Percentiles rank a stretch among this genome's conserved stretches.
Evolutionary conservation across 2,797 vertebrate species (phyloP).

Genomic region (Podargus strigoides): DNA sequence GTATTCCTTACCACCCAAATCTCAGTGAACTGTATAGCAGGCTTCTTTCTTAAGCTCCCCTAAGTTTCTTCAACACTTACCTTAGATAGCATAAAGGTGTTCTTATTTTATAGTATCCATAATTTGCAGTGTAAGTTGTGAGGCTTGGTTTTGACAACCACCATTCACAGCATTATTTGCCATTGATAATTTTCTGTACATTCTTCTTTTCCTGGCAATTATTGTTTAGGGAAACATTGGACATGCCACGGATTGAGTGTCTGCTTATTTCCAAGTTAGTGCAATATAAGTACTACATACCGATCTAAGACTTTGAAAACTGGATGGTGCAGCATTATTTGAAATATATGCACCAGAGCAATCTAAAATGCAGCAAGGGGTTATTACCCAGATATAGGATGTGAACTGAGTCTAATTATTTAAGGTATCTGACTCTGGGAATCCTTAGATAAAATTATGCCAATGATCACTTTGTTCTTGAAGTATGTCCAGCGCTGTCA

Average conservation of each 20-base stretch:
- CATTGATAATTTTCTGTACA: neutral
- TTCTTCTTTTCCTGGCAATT: neutral
- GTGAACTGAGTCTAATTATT: neutral
- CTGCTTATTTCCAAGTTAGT: neutral
- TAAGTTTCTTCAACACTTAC: neutral
- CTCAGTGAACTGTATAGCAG: neutral
- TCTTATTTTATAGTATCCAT: neutral
- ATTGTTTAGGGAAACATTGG: neutral
- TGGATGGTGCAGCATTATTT: neutral
- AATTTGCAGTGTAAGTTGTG: neutral
- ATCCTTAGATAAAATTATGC: slow-evolving; percentile 17
- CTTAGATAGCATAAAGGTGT: neutral
- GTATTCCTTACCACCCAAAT: neutral
- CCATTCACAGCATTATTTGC: neutral
- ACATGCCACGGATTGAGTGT: neutral
- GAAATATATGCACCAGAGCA: neutral
- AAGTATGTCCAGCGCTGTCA: slow-evolving; percentile 76
- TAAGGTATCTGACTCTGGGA: neutral
- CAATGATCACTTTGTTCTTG: slow-evolving; percentile 47
- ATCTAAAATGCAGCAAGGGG: neutral
- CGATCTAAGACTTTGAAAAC: neutral
- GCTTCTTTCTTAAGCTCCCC: neutral
- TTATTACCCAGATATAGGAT: neutral
- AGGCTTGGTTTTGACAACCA: neutral
- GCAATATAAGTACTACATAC: neutral